Conservation (phyloP, 2,888 invertebrate genomes). For the Anarsia innoxiella region DNA sequence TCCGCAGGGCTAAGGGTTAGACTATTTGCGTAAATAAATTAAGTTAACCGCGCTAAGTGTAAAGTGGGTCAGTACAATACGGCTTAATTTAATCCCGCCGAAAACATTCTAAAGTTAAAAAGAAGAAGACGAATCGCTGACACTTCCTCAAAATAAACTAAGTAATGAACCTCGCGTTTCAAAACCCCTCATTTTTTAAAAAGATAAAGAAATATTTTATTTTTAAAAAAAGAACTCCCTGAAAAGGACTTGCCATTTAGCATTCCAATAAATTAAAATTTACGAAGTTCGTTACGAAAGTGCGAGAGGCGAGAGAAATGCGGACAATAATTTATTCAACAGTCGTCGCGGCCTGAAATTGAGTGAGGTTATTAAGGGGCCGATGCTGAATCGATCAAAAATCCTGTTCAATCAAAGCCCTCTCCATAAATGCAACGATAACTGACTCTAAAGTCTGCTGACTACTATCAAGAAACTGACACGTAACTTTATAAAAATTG, state of each 20-base stretch:
- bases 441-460: no score
- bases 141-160: no score
- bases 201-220: neutral
- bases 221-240: neutral
- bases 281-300: conserved; percentile 26
- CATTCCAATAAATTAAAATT: conserved; percentile 31
- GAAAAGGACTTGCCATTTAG: conserved; percentile 22
- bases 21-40: no score
- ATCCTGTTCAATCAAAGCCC: conserved; percentile 25
- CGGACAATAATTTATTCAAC: conserved; percentile 33
- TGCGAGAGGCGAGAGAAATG: conserved; percentile 17
- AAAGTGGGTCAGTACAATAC: no score
- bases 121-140: no score
- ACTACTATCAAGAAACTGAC: no score
- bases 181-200: neutral
- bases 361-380: conserved; percentile 25
- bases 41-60: no score
- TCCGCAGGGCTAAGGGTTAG: no score
- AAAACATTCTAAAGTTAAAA: no score
- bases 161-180: neutral
- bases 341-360: conserved; percentile 31
- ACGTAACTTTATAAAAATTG: no score
- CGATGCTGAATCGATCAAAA: conserved; percentile 29
- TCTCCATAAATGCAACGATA: neutral
- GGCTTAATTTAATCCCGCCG: no score